Conservation (phyloP, 2,797 vertebrate species). For the Sphenopsis melanotis region DNA sequence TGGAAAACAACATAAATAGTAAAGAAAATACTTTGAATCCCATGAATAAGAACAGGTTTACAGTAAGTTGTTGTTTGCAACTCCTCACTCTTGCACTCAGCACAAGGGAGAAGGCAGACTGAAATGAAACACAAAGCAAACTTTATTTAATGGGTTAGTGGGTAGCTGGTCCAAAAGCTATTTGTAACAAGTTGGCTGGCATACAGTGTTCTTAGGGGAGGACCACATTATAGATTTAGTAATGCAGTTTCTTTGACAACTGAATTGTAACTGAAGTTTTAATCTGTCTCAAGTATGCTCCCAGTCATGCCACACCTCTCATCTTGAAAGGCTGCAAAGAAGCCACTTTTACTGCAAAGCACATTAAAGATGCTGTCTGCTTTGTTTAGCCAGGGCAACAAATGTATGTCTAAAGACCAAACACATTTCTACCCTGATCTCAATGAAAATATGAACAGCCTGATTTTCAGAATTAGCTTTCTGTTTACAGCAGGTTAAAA, state of each 20-base stretch:
- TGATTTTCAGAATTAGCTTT: not conserved
- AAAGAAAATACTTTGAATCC: not conserved
- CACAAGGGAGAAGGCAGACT: not conserved
- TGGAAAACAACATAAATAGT: not conserved
- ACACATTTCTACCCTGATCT: not conserved
- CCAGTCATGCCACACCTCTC: not conserved
- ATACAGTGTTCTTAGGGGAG: not conserved
- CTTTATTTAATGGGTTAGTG: not conserved
- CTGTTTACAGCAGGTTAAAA: not conserved
- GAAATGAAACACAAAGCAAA: not conserved
- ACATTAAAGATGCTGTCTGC: not conserved
- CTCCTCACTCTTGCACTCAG: not conserved
- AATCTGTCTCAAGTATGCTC: not conserved
- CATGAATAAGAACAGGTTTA: not conserved
- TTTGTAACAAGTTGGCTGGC: not conserved
- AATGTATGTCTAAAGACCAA: not conserved
- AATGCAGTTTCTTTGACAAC: not conserved
- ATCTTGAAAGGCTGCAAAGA: not conserved
- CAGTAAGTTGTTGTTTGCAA: not conserved
- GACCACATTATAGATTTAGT: not conserved
- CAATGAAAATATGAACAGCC: not conserved
- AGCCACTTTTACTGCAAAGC: not conserved
- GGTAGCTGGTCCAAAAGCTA: not conserved
- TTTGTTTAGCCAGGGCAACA: not conserved
- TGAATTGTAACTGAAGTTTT: not conserved